Evolutionary conservation across 2,113 vertebrate genomes (phyloP).

Genomic region (Sardina pilchardus): DNA sequence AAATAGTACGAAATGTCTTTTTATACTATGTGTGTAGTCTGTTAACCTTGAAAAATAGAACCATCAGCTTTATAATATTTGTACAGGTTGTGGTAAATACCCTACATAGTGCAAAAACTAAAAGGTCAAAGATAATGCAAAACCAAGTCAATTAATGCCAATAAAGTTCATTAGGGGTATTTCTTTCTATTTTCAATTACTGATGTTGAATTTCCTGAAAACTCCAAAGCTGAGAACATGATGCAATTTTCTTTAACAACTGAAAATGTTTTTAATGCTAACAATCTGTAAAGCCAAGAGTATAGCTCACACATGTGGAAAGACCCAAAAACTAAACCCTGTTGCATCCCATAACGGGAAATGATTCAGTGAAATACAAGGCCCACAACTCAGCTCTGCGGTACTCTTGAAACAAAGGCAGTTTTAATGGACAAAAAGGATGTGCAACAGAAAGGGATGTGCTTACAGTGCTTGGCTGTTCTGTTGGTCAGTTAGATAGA

Average conservation of each 20-base stretch:
- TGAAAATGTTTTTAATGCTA: background rate
- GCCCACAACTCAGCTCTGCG: conserved; percentile 1
- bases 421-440: conserved; percentile 11
- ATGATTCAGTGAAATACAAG: background rate
- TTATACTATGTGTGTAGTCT: background rate
- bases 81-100: background rate
- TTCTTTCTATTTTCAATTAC: background rate
- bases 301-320: background rate
- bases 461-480: background rate
- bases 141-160: background rate
- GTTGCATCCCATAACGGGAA: background rate
- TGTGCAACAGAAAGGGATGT: background rate
- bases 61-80: background rate
- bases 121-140: background rate
- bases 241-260: background rate
- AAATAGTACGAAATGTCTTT: background rate
- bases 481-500: background rate
- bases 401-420: background rate
- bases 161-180: background rate
- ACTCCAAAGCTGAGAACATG: background rate
- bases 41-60: background rate
- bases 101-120: background rate
- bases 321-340: background rate
- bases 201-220: background rate
- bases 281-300: background rate